These are phyloP conservation scores for Anisognathus igniventris DNA, from an alignment of 2,797 vertebrate genomes.

Conservation along the genomic window DNA sequence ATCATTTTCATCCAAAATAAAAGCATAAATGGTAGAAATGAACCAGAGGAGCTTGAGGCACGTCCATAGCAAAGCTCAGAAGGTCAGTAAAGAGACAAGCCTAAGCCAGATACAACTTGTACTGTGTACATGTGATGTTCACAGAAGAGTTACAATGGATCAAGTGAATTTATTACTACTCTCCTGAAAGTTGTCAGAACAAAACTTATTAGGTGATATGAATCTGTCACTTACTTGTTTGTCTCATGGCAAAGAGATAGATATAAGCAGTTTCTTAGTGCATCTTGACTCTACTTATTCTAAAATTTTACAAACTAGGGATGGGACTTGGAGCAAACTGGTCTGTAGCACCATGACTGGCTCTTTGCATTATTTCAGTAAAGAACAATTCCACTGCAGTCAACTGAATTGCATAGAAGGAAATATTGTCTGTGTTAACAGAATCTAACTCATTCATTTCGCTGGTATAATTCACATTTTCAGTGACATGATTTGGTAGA, in stretches of 20 bases:
- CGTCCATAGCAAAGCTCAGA: neutral
- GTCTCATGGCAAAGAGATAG: neutral
- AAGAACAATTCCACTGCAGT: neutral
- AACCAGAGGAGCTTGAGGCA: neutral
- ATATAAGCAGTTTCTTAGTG: neutral
- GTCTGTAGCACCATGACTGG: neutral
- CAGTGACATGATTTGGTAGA: neutral
- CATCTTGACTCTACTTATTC: neutral
- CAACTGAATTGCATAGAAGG: neutral
- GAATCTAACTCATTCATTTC: neutral
- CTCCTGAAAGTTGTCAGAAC: neutral
- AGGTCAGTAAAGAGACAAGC: neutral
- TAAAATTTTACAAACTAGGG: neutral
- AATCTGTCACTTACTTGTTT: neutral
- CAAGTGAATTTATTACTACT: neutral
- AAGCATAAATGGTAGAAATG: neutral
- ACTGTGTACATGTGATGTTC: neutral
- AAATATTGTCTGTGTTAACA: neutral
- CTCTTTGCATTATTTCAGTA: neutral
- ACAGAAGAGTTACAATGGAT: neutral
- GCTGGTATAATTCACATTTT: neutral
- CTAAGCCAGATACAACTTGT: neutral
- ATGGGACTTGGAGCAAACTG: neutral
- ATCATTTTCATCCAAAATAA: neutral
- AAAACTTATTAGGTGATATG: neutral